Evolutionary conservation across 2,113 vertebrate species (phyloP).

Genomic region (Cochlearius cochlearius): DNA sequence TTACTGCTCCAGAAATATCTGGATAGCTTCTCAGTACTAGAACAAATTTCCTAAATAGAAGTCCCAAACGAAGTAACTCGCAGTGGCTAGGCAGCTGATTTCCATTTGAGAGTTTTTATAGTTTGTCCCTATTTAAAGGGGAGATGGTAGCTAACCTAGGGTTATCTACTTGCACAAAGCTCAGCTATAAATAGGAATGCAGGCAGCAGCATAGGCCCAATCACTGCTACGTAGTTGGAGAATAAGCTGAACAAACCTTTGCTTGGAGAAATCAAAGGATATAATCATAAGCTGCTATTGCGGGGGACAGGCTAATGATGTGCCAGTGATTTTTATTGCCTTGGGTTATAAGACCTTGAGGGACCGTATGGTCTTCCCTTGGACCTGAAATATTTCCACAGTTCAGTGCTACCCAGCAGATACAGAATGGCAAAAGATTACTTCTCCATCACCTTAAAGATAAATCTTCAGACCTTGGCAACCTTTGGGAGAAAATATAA

Average conservation of each 20-base stretch:
- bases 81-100: not conserved
- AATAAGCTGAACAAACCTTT: not conserved
- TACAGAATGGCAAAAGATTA: conserved; percentile 50
- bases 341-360: conserved; percentile 38
- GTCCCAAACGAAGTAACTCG: not conserved
- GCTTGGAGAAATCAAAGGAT: conserved; percentile 14
- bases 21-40: not conserved
- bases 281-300: conserved; percentile 33
- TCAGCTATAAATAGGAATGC: not conserved
- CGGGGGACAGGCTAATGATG: conserved; percentile 29
- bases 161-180: not conserved
- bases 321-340: conserved; percentile 54
- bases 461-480: conserved; percentile 67
- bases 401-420: not conserved
- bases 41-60: not conserved
- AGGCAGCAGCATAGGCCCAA: not conserved
- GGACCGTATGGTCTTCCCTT: conserved; percentile 29
- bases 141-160: not conserved
- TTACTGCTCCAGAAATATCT: not conserved
- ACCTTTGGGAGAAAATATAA: conserved; percentile 69
- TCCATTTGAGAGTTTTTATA: not conserved
- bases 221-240: not conserved
- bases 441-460: conserved; percentile 62
- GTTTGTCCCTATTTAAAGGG: not conserved
- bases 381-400: conserved; percentile 46